A percentile compares a stretch with the other conserved stretches of the same genome.
Evolutionary conservation across 2,113 vertebrate genomes (phyloP).

Genomic region (Geothlypis trichas): DNA sequence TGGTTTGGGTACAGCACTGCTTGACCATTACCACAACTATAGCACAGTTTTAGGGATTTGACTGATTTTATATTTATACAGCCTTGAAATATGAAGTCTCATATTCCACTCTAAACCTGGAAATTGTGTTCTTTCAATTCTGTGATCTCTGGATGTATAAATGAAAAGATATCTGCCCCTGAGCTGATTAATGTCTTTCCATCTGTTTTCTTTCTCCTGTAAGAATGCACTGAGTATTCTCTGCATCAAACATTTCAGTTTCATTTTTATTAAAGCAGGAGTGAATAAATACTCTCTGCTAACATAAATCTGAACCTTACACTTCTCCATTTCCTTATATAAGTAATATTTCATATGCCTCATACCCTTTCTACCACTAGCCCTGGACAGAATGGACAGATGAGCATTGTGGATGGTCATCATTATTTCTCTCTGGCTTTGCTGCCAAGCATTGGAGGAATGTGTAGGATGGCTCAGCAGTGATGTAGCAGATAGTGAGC

Average conservation of each 20-base stretch:
- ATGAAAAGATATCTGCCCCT: background rate
- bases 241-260: background rate
- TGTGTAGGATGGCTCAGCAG: background rate
- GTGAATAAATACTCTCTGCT: background rate
- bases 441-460: background rate
- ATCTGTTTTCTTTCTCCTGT: background rate
- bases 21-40: background rate
- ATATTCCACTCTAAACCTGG: background rate
- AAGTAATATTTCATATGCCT: background rate
- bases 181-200: background rate
- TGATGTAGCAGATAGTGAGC: background rate
- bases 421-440: background rate
- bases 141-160: background rate
- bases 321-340: background rate
- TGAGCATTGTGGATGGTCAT: background rate
- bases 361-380: background rate
- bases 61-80: background rate
- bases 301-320: background rate
- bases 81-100: background rate
- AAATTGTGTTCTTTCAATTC: background rate
- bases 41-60: background rate
- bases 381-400: background rate
- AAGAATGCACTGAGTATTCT: background rate
- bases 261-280: background rate
- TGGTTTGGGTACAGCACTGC: background rate